phyloP scores from a whole-genome alignment of 2,797 vertebrate genomes.

The Meda fulgida region DNA sequence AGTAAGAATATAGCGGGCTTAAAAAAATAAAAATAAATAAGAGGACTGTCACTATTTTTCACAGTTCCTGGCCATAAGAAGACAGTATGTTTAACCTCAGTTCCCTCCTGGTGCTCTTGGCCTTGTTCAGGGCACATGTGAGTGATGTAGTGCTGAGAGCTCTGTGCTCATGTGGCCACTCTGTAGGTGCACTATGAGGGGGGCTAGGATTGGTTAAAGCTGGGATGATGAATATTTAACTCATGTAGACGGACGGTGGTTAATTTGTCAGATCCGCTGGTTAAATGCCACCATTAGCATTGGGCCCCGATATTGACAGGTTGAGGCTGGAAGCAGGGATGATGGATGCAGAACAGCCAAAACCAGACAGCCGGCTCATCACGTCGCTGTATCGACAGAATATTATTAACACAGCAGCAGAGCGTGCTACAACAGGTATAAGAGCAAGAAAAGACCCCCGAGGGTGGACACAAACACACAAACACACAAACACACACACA shows the following conservation, averaged over 20 bases:
- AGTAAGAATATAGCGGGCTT: conserved; percentile 3
- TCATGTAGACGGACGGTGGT: conserved; percentile 55
- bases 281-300: conserved; percentile 91
- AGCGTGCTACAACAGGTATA: conserved; percentile 25
- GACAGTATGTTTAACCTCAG: conserved; percentile 55
- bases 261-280: conserved; percentile 72
- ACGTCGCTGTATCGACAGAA: conserved; percentile 88
- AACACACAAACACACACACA: conserved; percentile 14
- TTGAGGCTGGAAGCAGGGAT: conserved; percentile 78
- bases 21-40: conserved; percentile 42
- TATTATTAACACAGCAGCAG: conserved; percentile 81
- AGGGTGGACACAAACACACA: conserved; percentile 54
- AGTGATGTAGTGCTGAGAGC: conserved; percentile 54
- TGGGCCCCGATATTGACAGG: conserved; percentile 88
- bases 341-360: conserved; percentile 87
- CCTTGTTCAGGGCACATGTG: conserved; percentile 46
- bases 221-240: conserved; percentile 69
- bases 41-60: conserved; percentile 45
- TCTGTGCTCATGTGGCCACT: conserved; percentile 34
- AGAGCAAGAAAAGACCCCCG: conserved; percentile 17
- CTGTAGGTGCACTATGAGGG: neutral
- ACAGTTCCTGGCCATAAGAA: conserved; percentile 31
- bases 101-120: conserved; percentile 30
- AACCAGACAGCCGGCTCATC: conserved; percentile 81
- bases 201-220: conserved; percentile 46